Evolutionary conservation across 2,113 vertebrate species (phyloP).

Genomic region (Meriones unguiculatus): DNA sequence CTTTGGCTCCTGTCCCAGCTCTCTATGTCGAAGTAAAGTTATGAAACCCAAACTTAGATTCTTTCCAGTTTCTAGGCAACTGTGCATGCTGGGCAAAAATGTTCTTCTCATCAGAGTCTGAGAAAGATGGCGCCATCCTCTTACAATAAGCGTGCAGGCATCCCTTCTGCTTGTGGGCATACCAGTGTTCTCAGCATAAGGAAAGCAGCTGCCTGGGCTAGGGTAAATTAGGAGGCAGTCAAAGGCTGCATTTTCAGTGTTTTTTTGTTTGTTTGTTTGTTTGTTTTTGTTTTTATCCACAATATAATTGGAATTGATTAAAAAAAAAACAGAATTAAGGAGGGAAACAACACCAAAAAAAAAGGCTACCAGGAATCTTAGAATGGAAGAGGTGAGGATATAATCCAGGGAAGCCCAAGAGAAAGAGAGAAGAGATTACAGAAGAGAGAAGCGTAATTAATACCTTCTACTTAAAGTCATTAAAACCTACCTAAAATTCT

Average conservation of each 20-base stretch:
- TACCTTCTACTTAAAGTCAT: not conserved
- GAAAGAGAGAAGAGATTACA: not conserved
- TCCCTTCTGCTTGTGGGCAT: accelerated
- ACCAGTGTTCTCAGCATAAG: not conserved
- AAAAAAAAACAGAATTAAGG: not conserved
- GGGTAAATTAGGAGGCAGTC: not conserved
- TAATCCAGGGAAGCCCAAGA: not conserved
- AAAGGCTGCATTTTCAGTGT: not conserved
- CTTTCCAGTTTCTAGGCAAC: conserved; percentile 54
- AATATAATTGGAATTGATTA: conserved; percentile 13
- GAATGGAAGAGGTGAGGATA: not conserved
- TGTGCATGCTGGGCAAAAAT: conserved; percentile 54
- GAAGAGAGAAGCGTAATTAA: not conserved
- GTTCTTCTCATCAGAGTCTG: conserved; percentile 30
- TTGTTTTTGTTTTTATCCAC: not conserved
- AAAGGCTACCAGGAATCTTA: not conserved
- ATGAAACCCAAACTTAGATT: conserved; percentile 57
- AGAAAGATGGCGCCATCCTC: not conserved
- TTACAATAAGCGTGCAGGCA: not conserved
- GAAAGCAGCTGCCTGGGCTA: not conserved
- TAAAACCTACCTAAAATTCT: not conserved
- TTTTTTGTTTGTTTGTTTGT: not conserved
- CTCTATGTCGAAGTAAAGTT: conserved; percentile 52
- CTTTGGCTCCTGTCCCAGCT: conserved; percentile 55
- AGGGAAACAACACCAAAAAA: not conserved